These are phyloP conservation scores for Trichacis sp. DNA, from an alignment of 2,888 invertebrate species.

Conservation along the genomic window DNA sequence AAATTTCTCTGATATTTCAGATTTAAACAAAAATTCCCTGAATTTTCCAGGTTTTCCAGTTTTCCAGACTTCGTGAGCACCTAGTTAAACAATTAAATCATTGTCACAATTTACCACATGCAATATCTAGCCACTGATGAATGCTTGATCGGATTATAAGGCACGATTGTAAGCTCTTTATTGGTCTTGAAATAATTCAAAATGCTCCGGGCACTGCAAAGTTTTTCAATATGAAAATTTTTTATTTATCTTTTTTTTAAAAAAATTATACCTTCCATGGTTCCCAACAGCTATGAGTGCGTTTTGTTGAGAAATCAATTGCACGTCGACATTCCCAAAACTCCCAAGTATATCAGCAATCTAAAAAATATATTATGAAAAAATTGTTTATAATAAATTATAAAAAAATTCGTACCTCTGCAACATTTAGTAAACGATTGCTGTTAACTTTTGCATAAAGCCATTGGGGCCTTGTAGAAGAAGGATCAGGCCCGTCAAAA, in stretches of 20 bases:
- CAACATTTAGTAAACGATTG: slow-evolving; percentile 30
- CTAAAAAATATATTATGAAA: slow-evolving; percentile 62
- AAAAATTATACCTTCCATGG: slow-evolving; percentile 72
- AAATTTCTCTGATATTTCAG: too few relatives aligned
- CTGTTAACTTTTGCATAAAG: slow-evolving; percentile 66
- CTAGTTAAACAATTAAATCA: too few relatives aligned
- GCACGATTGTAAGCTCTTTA: slow-evolving; percentile 12
- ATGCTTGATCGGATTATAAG: slow-evolving; percentile 25
- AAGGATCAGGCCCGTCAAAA: slow-evolving; percentile 71
- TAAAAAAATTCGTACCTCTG: slow-evolving; percentile 37
- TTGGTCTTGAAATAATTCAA: slow-evolving; percentile 18
- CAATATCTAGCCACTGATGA: slow-evolving; percentile 5
- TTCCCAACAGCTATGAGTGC: slow-evolving; percentile 76
- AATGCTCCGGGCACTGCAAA: slow-evolving; percentile 15
- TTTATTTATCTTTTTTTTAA: background rate
- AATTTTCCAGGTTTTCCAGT: too few relatives aligned
- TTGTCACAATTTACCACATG: slow-evolving; percentile 1
- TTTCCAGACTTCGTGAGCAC: too few relatives aligned
- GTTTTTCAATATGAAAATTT: background rate
- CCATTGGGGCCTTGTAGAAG: slow-evolving; percentile 70
- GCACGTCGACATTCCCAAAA: slow-evolving; percentile 77
- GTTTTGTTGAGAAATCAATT: slow-evolving; percentile 69
- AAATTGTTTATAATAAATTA: background rate
- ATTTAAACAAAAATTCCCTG: too few relatives aligned
- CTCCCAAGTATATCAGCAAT: slow-evolving; percentile 72